Evolutionary conservation across 2,888 invertebrate genomes (phyloP), one percentile per base, ranked within the genome.

Genomic region (Listrodromus nycthemerus): DNA sequence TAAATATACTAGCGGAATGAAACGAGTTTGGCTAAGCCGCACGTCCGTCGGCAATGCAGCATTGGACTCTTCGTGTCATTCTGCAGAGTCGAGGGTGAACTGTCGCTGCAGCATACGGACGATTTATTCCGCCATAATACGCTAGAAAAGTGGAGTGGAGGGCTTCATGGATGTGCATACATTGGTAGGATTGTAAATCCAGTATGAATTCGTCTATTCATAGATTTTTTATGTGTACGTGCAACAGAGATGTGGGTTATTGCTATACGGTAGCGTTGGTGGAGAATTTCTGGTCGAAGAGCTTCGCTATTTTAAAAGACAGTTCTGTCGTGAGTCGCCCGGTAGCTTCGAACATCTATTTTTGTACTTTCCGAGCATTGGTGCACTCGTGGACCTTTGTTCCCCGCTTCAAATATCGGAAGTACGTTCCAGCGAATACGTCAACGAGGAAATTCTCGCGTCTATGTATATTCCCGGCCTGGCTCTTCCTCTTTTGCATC

Each of bases 391-490:
- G 45, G 55, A 19, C 52, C 67, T 75, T 80, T 16, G 19, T 8
- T 55, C 16, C 33, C 37, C 30, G 41, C 48, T 61, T 76, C 50
- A 50, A 81, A 81, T 78, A 77, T 81, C 78, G 78, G 65, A 79
- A 81, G 58, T 75, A 66, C 77, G 75, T 50, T 81, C 79, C 63
- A 50, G 24, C 65, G 81, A 84, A 78, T 58, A 41, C 58, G 65
- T 78, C 80, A 78, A 78, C 77, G 80, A 66, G 48, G 75, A 24
- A 55, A 45, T 52, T 48, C 10, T 30, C 10, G 50, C 65, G 45
- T 82, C 73, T 41, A 69, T 69, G 77, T 69, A 52, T 55, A 74
- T 74, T 70, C 65, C 74, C 33, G 55, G 8, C 24, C 37, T 41
- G 80, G 55, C 21, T 55, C 10, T 24, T 33, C 30, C 69, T 48